Percentiles rank a stretch among this genome's conserved stretches.
These are phyloP conservation scores for Stratiomys singularior DNA, from an alignment of 2,888 invertebrate genomes.

Conservation along the genomic window DNA sequence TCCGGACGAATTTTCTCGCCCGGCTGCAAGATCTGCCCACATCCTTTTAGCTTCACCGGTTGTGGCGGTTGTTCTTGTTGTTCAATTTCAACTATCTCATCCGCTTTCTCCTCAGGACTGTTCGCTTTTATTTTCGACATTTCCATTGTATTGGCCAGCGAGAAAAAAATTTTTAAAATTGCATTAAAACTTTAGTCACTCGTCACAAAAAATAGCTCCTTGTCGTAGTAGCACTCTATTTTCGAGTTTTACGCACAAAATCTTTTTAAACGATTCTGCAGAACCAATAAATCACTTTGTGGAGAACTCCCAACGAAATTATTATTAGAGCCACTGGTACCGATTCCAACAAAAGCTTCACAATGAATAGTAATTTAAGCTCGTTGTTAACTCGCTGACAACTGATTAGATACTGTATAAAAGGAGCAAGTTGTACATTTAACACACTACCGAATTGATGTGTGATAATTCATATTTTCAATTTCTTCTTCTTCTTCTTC, in stretches of 20 bases:
- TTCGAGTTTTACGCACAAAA: background rate
- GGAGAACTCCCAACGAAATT: background rate
- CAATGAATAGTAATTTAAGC: constrained; percentile 8
- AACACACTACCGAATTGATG: constrained; percentile 30
- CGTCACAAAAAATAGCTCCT: too few relatives aligned
- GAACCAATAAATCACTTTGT: background rate
- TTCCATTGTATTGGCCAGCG: constrained; percentile 45
- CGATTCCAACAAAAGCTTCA: constrained; percentile 4
- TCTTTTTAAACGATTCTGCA: background rate
- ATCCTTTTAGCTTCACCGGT: background rate
- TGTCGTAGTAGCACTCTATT: too few relatives aligned
- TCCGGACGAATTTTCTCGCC: constrained; percentile 63
- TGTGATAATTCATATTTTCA: constrained; percentile 36
- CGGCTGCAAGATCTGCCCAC: constrained; percentile 58
- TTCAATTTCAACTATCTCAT: background rate
- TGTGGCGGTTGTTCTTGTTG: background rate
- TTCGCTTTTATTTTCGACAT: constrained; percentile 38
- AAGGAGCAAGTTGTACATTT: background rate
- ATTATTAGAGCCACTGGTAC: background rate
- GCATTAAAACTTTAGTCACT: too few relatives aligned
- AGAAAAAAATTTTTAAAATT: background rate
- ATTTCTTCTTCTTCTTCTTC: too few relatives aligned
- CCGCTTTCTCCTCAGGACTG: background rate
- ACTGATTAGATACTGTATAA: constrained; percentile 49
- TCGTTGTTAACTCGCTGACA: constrained; percentile 36